Conservation (phyloP, 53 echinoderm and acorn worm genomes). For the Hippasteria phrygiana region DNA sequence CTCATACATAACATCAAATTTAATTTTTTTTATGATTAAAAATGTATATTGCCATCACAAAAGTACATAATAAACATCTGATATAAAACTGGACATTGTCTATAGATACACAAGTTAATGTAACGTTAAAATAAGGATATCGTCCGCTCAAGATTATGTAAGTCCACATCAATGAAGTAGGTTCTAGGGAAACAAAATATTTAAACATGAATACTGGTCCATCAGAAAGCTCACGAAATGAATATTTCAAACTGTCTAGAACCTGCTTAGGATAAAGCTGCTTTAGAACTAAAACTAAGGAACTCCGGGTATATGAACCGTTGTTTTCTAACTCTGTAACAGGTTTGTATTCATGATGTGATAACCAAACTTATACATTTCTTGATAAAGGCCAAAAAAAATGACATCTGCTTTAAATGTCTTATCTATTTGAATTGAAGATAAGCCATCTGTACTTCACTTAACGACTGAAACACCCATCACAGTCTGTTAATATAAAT, state of each 20-base stretch:
- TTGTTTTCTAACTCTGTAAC: background rate
- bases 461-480: too few relatives aligned
- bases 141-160: background rate
- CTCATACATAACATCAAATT: slow-evolving; percentile 27
- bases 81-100: slow-evolving; percentile 55
- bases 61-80: slow-evolving; percentile 58
- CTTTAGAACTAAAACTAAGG: background rate
- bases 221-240: slow-evolving; percentile 13
- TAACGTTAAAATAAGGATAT: slow-evolving; percentile 3
- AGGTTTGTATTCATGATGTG: too few relatives aligned
- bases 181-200: slow-evolving; percentile 11
- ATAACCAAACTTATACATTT: too few relatives aligned
- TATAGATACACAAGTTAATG: slow-evolving; percentile 20
- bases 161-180: background rate
- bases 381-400: too few relatives aligned
- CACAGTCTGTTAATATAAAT: too few relatives aligned
- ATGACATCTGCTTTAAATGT: too few relatives aligned
- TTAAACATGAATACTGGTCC: slow-evolving; percentile 26
- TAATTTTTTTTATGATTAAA: slow-evolving; percentile 60
- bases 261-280: too few relatives aligned
- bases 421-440: too few relatives aligned
- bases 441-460: too few relatives aligned
- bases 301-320: background rate
- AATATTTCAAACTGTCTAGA: slow-evolving; percentile 5
- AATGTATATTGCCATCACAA: slow-evolving; percentile 69